Conservation (phyloP, 1,140 invertebrate genomes). For the Pseudomyrmex pallidus region DNA sequence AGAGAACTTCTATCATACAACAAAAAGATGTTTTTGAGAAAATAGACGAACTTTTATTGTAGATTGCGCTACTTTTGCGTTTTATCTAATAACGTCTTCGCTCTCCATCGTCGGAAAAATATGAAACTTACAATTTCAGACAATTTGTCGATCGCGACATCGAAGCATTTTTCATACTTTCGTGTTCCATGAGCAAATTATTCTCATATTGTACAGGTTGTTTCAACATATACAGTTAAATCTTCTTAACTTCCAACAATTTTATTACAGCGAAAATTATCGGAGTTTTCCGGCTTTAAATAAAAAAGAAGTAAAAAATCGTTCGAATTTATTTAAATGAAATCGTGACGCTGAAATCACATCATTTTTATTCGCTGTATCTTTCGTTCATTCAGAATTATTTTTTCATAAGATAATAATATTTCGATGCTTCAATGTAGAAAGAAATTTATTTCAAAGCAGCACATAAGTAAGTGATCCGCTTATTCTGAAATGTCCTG, state of each 20-base stretch:
- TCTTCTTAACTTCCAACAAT: background rate
- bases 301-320: too few species aligned
- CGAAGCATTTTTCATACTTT: background rate
- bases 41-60: background rate
- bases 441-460: background rate
- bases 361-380: too few species aligned
- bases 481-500: background rate
- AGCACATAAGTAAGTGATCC: background rate
- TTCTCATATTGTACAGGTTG: slow-evolving; percentile 8
- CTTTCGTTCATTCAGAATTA: too few species aligned
- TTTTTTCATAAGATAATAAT: too few species aligned
- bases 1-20: background rate
- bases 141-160: background rate
- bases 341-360: too few species aligned
- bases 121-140: background rate
- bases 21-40: background rate
- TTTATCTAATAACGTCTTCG: background rate
- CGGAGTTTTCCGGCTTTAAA: too few species aligned
- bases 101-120: background rate
- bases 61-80: background rate
- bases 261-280: background rate
- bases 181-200: background rate
- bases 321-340: too few species aligned
- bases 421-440: too few species aligned
- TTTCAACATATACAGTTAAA: slow-evolving; percentile 2